Percentiles rank a stretch among this genome's conserved stretches.
These are phyloP conservation scores for Rafetus swinhoei DNA, from an alignment of 2,113 vertebrate genomes.

Conservation along the genomic window DNA sequence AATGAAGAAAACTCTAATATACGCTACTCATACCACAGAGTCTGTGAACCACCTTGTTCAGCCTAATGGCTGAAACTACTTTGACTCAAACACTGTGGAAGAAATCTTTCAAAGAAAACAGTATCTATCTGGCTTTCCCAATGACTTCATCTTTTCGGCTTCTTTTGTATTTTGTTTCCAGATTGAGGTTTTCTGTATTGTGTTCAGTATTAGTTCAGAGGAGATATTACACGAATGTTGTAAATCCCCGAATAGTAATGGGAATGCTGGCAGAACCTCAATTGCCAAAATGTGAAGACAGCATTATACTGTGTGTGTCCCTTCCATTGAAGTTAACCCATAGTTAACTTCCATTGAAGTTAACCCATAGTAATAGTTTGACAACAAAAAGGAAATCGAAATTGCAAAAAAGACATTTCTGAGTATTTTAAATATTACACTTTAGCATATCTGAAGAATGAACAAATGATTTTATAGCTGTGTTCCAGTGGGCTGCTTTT, in stretches of 20 bases:
- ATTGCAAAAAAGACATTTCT: background rate
- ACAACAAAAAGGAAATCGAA: background rate
- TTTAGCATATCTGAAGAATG: background rate
- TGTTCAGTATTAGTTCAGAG: background rate
- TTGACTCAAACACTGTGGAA: background rate
- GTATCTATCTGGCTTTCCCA: background rate
- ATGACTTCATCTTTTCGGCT: background rate
- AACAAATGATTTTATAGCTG: background rate
- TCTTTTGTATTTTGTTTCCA: background rate
- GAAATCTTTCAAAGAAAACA: background rate
- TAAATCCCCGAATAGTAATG: background rate
- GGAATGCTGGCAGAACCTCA: background rate
- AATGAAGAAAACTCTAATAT: background rate
- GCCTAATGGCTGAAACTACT: background rate
- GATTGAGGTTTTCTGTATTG: fast-evolving
- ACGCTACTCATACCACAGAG: background rate
- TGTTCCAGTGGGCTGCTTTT: background rate
- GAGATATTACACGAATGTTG: background rate
- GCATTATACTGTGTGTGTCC: background rate
- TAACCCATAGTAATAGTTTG: background rate
- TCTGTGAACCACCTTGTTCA: background rate
- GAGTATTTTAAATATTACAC: background rate
- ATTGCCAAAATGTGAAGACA: background rate
- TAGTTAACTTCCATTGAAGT: background rate
- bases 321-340: fast-evolving